These are phyloP conservation scores for Leptodactylus fallax DNA, from an alignment of 2,797 vertebrate species.

Conservation along the genomic window DNA sequence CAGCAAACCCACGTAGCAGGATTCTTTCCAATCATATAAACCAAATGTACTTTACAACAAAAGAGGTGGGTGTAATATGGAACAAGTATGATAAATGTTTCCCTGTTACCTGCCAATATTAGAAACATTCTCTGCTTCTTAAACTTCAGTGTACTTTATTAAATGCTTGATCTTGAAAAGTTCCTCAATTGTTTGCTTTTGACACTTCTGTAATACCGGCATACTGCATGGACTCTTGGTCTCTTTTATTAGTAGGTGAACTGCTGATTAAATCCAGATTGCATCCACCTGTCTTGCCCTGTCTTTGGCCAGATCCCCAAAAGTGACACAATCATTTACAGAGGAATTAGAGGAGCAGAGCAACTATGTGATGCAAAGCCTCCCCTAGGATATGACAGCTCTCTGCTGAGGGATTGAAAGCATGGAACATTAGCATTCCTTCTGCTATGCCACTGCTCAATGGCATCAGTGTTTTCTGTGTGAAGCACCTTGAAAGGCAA, in stretches of 20 bases:
- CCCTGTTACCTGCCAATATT: conserved; percentile 36
- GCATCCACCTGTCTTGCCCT: conserved; percentile 48
- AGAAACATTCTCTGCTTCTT: conserved; percentile 12
- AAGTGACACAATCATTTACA: conserved; percentile 58
- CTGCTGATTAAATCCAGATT: conserved; percentile 55
- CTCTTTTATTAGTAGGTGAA: conserved; percentile 25
- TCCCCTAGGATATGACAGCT: conserved; percentile 60
- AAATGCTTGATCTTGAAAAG: conserved; percentile 40
- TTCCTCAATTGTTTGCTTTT: conserved; percentile 28
- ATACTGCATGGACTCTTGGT: neutral
- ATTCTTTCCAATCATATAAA: conserved; percentile 13
- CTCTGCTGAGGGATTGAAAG: conserved; percentile 48
- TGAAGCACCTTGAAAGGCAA: conserved; percentile 57
- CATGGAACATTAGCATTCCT: conserved; percentile 50
- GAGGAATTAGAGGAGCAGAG: conserved; percentile 49
- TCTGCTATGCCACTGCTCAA: conserved; percentile 51
- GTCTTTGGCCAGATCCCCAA: conserved; percentile 54
- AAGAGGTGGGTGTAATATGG: conserved; percentile 32
- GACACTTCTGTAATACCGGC: neutral
- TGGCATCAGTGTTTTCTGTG: conserved; percentile 50
- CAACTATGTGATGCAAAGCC: conserved; percentile 39
- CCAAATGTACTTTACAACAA: conserved; percentile 18
- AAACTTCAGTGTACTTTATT: conserved; percentile 22
- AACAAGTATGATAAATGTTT: conserved; percentile 38
- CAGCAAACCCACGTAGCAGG: conserved; percentile 32